These are phyloP conservation scores for Rattus norvegicus DNA, from an alignment of 2,113 vertebrate genomes.

Conservation along the genomic window GRCr8 NC_086026.1:50389501-50390000, in stretches of 20 bases:
- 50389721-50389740: conserved; percentile 64
- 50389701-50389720: conserved; percentile 72
- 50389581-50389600: conserved; percentile 59
- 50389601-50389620: conserved; percentile 61
- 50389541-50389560: background rate
- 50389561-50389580: background rate
- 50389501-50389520: background rate
- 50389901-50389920: background rate
- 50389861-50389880: background rate
- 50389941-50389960: no score
- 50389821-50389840: fast-evolving
- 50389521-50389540: conserved; percentile 6
- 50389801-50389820: background rate
- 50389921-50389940: no score
- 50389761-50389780: background rate
- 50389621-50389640: conserved; percentile 69
- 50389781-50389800: background rate
- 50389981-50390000: no score
- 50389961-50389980: no score
- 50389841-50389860: background rate
- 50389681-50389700: conserved; percentile 63
- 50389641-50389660: conserved; percentile 77
- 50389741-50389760: background rate
- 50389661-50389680: conserved; percentile 63
- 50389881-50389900: background rate